Conservation (phyloP, 1,140 invertebrate species). For the Argopecten irradians region DNA sequence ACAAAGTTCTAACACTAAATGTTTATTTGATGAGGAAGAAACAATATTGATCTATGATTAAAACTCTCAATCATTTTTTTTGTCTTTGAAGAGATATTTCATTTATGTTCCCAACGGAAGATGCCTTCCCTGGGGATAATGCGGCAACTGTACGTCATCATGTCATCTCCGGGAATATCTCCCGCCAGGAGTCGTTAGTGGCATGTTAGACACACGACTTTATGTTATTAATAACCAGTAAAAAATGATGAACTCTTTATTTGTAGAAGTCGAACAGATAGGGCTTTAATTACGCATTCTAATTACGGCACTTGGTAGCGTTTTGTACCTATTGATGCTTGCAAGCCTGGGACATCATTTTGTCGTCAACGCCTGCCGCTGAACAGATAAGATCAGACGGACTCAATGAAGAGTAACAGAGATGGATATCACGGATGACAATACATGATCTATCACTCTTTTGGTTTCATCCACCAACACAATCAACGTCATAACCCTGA, state of each 20-base stretch:
- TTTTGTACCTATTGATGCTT: not conserved
- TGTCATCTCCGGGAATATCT: conserved; percentile 21
- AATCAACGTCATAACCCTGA: not conserved
- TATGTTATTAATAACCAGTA: conserved; percentile 23
- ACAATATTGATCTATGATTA: not conserved
- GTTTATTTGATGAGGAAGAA: not conserved
- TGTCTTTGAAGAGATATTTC: not conserved
- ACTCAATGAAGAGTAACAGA: not conserved
- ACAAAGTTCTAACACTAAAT: not conserved
- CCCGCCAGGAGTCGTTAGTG: not conserved
- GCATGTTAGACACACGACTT: not conserved
- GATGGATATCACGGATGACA: not conserved
- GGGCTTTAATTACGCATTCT: not conserved
- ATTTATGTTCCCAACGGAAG: not conserved
- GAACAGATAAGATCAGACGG: not conserved
- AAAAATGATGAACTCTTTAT: not conserved
- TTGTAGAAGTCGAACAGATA: not conserved
- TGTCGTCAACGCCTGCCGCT: not conserved
- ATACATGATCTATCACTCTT: not conserved
- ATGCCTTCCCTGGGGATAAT: not conserved
- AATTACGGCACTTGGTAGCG: not conserved
- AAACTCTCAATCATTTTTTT: not conserved
- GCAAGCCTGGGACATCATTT: not conserved
- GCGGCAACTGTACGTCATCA: not conserved
- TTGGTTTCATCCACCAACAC: not conserved